Conservation (phyloP, 2,113 vertebrate species). For the Beaufortia kweichowensis region DNA sequence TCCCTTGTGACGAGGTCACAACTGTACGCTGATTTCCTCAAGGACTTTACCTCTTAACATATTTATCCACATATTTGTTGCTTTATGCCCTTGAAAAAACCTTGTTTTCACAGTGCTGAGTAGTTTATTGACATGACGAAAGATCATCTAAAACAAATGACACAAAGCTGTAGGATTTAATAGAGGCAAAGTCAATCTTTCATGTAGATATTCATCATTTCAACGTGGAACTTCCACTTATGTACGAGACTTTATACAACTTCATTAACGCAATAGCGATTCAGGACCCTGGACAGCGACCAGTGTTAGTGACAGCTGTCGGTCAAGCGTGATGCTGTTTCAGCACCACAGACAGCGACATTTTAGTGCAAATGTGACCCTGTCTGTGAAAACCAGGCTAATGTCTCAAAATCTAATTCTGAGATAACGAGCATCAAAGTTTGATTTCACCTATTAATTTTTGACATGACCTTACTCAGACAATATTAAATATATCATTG, state of each 20-base stretch:
- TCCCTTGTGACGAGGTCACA: background rate
- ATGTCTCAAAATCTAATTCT: too few relatives aligned
- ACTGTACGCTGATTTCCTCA: constrained; percentile 8
- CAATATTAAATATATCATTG: too few relatives aligned
- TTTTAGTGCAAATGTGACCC: too few relatives aligned
- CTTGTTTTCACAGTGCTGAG: background rate
- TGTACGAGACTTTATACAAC: too few relatives aligned
- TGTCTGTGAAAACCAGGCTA: too few relatives aligned
- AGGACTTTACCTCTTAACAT: constrained; percentile 4
- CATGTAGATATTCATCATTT: background rate
- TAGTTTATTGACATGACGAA: constrained; percentile 12
- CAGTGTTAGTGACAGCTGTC: constrained; percentile 26
- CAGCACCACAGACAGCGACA: constrained; percentile 27
- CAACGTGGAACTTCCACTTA: too few relatives aligned
- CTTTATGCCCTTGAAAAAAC: background rate
- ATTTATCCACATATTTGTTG: background rate
- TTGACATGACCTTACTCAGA: too few relatives aligned
- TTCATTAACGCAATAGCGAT: background rate
- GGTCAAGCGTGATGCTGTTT: background rate
- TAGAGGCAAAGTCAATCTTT: background rate
- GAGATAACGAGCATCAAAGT: too few relatives aligned
- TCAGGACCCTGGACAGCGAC: background rate
- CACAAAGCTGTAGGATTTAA: background rate
- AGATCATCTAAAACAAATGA: background rate
- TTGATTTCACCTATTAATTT: too few relatives aligned